Conservation (phyloP, 2,888 invertebrate species). For the Thymelicus acteon region DNA sequence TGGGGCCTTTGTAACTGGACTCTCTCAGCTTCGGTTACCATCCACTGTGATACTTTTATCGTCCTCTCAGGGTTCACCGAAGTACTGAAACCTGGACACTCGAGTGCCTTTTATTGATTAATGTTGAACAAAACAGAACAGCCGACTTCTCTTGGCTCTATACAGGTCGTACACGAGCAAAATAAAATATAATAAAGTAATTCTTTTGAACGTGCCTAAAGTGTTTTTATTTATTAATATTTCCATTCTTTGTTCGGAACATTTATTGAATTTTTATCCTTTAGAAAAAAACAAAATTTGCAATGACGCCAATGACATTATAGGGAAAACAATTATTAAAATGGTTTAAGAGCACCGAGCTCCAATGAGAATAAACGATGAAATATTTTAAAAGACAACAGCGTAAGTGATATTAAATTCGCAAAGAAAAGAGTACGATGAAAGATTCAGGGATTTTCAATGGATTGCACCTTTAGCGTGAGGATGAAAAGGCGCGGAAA, state of each 20-base stretch:
- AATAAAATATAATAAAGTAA: background rate
- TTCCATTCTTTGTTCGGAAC: background rate
- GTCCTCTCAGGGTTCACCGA: conserved; percentile 61
- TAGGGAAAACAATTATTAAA: conserved; percentile 21
- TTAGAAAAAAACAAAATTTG: conserved; percentile 21
- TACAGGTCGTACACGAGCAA: background rate
- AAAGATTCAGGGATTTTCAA: conserved; percentile 46
- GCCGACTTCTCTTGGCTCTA: conserved; percentile 35
- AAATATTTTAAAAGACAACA: conserved; percentile 30
- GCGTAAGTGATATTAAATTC: conserved; percentile 35
- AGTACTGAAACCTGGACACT: conserved; percentile 50
- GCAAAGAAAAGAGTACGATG: conserved; percentile 31
- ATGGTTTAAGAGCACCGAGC: conserved; percentile 4
- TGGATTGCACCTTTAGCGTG: conserved; percentile 48
- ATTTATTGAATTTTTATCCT: conserved; percentile 3
- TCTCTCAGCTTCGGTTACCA: conserved; percentile 62
- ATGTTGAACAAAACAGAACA: conserved; percentile 43
- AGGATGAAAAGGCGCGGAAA: conserved; percentile 59
- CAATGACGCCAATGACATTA: conserved; percentile 10
- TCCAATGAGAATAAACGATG: conserved; percentile 26
- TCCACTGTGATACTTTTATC: conserved; percentile 70
- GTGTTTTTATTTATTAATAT: background rate
- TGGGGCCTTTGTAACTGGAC: conserved; percentile 77
- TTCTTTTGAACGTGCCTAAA: background rate
- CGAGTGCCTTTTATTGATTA: conserved; percentile 54